Evolutionary conservation across 2,797 vertebrate species (phyloP), one percentile per base, ranked within the genome.

Genomic region (Pangasius larnaudii): DNA sequence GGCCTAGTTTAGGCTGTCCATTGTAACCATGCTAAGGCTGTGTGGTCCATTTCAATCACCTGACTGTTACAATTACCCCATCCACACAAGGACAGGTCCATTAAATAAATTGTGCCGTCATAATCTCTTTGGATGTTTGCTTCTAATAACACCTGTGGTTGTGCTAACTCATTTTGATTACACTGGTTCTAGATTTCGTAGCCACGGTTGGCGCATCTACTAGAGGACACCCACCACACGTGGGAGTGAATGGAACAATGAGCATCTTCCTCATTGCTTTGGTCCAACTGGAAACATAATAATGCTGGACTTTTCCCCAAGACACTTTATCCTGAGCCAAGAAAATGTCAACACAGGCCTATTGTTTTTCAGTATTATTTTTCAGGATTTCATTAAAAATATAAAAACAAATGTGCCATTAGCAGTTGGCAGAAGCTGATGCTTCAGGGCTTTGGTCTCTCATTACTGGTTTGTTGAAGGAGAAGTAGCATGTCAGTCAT

Each of bases 41-140:
- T 81, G 85, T 86, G 85, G 84, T 94, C 91, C 92, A 94, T 94
- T 94, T 92, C 94, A 95, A 93, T 95, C 85, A 89, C 86, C 88
- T 65, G 82, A 46, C 86, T 86, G 77, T 82, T 82, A 80, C 74
- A 75, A 78, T 86, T 88, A 65, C 85, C 46, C 78, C 27, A 65
- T 72, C 93, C 92, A 94, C 92, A 92, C 92, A 90, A 90, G 92
- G 92, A 90, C 93, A 93, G 92, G 93, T 95, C 96, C 95, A 97
- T 96, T 96, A 96, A 94, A 96, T 95, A 96, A 96, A 97, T 96
- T 96, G 96, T 95, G 91, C 92, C 91, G 92, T 96, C 92, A 95
- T 96, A 96, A 96, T 97, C 96, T 94, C 89, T 91, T 92, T 93
- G 95, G 94, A 94, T 95, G 93, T 96, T 95, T 94, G 93, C 92